Conservation (phyloP, 92 coral and sea anemone species). For the Meandrina meandrites region DNA sequence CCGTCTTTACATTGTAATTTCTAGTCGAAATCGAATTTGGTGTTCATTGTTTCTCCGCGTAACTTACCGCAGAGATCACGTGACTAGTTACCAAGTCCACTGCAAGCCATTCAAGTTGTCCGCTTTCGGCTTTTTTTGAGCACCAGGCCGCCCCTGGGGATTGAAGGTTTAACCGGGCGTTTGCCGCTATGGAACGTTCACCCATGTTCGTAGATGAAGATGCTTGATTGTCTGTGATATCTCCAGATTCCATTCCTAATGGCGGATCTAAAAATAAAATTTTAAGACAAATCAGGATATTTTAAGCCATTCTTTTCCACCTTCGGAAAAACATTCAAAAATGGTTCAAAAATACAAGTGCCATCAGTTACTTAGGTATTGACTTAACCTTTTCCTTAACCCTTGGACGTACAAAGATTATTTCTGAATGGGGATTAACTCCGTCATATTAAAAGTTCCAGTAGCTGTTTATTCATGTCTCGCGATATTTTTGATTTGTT, state of each 20-base stretch:
- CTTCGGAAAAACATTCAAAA: too few species aligned
- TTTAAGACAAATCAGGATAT: neutral
- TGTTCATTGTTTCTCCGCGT: too few species aligned
- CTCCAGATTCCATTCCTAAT: conserved; percentile 13
- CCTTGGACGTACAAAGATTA: too few species aligned
- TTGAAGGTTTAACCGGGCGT: conserved; percentile 9
- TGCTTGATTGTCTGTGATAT: neutral
- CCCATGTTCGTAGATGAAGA: neutral
- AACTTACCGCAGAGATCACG: conserved; percentile 12
- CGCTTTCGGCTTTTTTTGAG: neutral
- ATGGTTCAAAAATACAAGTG: too few species aligned
- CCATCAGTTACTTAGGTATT: too few species aligned
- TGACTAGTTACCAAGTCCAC: conserved; percentile 4
- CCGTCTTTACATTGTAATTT: too few species aligned
- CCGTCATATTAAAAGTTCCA: too few species aligned
- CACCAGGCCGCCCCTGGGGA: neutral
- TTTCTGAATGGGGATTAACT: too few species aligned
- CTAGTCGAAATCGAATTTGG: too few species aligned
- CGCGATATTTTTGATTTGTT: too few species aligned
- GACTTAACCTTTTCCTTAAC: too few species aligned
- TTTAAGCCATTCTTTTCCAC: neutral
- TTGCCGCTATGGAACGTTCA: neutral
- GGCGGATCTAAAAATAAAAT: conserved; percentile 7
- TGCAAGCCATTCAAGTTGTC: neutral
- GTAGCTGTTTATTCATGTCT: too few species aligned